Percentiles rank a stretch among this genome's conserved stretches.
These are phyloP conservation scores for Matsumyia berberina DNA, from an alignment of 2,888 invertebrate genomes.

Conservation along the genomic window DNA sequence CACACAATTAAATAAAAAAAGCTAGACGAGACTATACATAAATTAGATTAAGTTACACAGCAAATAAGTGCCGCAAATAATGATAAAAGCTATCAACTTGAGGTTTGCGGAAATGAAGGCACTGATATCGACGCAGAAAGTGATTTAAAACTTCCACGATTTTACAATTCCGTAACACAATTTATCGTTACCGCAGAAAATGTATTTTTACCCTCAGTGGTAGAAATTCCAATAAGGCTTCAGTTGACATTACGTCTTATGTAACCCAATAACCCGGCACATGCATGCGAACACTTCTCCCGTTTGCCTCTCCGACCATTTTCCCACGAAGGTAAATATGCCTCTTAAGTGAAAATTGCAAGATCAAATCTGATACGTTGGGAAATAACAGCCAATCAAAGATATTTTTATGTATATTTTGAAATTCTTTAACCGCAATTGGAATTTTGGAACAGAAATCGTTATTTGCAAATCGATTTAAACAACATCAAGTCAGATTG, in stretches of 20 bases:
- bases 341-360: conserved; percentile 12
- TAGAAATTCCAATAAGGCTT: conserved; percentile 46
- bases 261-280: conserved; percentile 53
- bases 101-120: too few species aligned
- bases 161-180: too few species aligned
- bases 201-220: conserved; percentile 18
- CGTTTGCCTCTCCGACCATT: conserved; percentile 8
- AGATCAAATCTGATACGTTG: conserved; percentile 37
- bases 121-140: too few species aligned
- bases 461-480: background rate
- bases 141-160: background rate
- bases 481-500: background rate
- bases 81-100: too few species aligned
- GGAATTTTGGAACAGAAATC: conserved; percentile 35
- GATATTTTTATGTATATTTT: conserved; percentile 13
- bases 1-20: too few species aligned
- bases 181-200: conserved; percentile 42
- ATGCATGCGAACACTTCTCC: conserved; percentile 37
- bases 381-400: conserved; percentile 14
- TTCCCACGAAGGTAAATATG: conserved; percentile 43
- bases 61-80: too few species aligned
- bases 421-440: conserved; percentile 54
- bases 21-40: too few species aligned
- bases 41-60: too few species aligned
- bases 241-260: conserved; percentile 50